Base-by-base conservation (phyloP, 2,113 vertebrate species). In the Gnathonemus echidnorhynchus region DNA sequence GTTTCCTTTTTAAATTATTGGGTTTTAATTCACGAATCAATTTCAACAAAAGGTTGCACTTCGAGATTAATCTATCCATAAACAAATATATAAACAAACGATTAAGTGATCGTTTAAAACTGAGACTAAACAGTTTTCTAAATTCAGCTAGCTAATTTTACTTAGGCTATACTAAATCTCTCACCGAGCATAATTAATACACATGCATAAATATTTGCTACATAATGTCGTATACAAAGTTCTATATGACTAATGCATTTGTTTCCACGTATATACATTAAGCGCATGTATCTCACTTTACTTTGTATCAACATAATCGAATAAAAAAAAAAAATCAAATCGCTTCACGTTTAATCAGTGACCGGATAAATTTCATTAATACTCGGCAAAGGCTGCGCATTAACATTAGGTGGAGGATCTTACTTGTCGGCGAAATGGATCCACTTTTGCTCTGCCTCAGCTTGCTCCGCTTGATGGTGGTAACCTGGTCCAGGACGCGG, bases 401-500 rank as follows among this genome's bases (percentile, higher is more conserved):
- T 83, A 39, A 88, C 2, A 31, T 70, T 70, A 70, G 11, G 21
- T 48, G 45, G 31, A 52, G 1, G 45, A 85, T 24, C 94, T 39
- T 95, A 95, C 95, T 91, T 93, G 92, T 90, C 0, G 94, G 92
- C 3, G 94, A 91, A 24, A 31, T 0, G 0, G 90, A 2, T 87
- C 88, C 90, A 86, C 42, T 93, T 88, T 86, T 94, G 10, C 86
- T 90, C 0, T 46, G 87, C 88, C 90, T 95, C 24, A 93, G 93
- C 90, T 93, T 95, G 93, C 90, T 93, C 83, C 96, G 93, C 90
- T 95, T 95, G 46, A 96, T 92, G 90, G 89, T 94, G 91, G 92
- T 87, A 31, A 96, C 96, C 49, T 96, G 96, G 19, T 93, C 91
- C 87, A 94, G 92, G 11, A 96, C 95, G 80, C 96, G 95, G 91